phyloP scores from a whole-genome alignment of 2,113 vertebrate genomes.

The Periophthalmodon schlosseri region DNA sequence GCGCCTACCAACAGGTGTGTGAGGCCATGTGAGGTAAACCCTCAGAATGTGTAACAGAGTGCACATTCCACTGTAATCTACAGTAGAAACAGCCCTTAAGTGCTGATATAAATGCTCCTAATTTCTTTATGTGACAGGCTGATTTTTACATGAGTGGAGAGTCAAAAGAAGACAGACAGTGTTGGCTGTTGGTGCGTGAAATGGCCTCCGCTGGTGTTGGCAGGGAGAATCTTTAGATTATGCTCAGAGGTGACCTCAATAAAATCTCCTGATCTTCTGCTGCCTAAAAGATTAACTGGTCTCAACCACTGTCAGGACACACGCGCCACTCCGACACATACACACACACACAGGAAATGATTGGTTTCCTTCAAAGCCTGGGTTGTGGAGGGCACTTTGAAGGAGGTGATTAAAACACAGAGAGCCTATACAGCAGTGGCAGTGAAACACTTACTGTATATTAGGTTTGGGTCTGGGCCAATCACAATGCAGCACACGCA shows the following conservation, averaged over 20 bases:
- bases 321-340: constrained; percentile 24
- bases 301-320: constrained; percentile 17
- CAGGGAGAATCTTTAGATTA: constrained; percentile 32
- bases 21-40: not conserved
- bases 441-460: constrained; percentile 50
- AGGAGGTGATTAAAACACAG: constrained; percentile 59
- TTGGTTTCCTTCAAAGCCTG: constrained; percentile 51
- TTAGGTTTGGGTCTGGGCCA: constrained; percentile 38
- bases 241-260: constrained; percentile 51
- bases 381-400: constrained; percentile 50
- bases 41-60: not conserved
- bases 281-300: constrained; percentile 50
- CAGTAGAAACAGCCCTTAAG: not conserved
- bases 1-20: not conserved
- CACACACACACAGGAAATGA: constrained; percentile 24
- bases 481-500: constrained; percentile 45
- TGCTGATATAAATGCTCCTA: not conserved
- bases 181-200: constrained; percentile 9
- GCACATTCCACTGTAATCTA: not conserved
- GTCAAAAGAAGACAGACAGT: not conserved
- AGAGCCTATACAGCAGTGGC: constrained; percentile 25
- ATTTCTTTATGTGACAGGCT: constrained; percentile 10
- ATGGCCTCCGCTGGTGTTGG: constrained; percentile 3
- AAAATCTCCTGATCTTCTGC: constrained; percentile 43
- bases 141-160: not conserved